Base-by-base conservation (phyloP, 2,888 invertebrate species). In the Phalera bucephala region DNA sequence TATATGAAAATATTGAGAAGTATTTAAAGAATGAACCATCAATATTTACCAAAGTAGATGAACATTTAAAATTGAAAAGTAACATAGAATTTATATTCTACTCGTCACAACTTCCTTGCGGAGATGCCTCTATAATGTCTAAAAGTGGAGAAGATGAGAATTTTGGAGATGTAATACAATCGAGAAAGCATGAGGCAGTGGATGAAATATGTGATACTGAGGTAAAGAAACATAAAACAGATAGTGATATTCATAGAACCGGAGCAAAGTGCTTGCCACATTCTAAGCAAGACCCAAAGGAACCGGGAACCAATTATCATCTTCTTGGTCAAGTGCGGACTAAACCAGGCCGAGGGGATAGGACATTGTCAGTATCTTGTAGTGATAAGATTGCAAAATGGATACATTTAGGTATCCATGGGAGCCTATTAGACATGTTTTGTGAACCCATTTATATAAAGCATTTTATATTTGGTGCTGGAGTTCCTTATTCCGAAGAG, bases 321-420 rank as follows among this genome's bases (percentile, higher is more conserved):
- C 73, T 90, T 28, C 69, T 93, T 8, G 94, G 96, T 15, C 92
- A 92, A 53, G 91, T 96, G 6, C 91, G 98, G 37, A 97, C 94
- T 0, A 98, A 98, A 79, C 98, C 98, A 15, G 98, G 97, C 0
- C 91, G 97, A 64, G 98, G 98, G 0, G 95, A 96, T 70, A 93
- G 93, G 30, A 98, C 98, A 0, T 74, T 95, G 25, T 97, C 97
- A 6, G 93, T 98, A 60, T 97, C 97, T 0, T 99, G 98, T 77
- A 98, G 97, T 77, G 98, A 99, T 80, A 99, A 99, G 91, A 85
- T 99, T 8, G 93, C 97, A 1, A 93, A 94, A 61, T 99, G 98
- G 98, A 93, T 95, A 66, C 87, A 95, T 42, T 69, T 97, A 19
- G 98, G 98, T 0, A 71, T 96, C 14, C 97, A 96, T 87, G 98